These are phyloP conservation scores for Eumeta japonica DNA, from an alignment of 1,140 invertebrate genomes.

Conservation along the genomic window DNA sequence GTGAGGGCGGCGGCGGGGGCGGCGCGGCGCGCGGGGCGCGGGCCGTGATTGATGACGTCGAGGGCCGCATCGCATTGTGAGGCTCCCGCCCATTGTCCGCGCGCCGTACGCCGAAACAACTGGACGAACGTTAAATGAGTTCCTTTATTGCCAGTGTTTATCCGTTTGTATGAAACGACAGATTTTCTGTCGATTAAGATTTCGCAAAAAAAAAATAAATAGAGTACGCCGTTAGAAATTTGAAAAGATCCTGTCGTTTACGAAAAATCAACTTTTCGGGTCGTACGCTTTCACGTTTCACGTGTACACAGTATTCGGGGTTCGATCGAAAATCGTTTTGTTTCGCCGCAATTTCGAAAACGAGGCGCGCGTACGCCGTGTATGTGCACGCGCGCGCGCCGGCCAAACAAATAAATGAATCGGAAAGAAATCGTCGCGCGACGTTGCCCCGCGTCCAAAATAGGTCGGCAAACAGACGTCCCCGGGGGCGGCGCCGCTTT, in stretches of 20 bases:
- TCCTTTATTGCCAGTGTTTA: conserved; percentile 30
- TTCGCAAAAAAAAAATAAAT: too few species aligned
- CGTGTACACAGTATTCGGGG: too few species aligned
- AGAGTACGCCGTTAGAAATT: too few species aligned
- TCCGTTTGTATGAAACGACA: conserved; percentile 10
- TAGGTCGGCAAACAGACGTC: conserved; percentile 50
- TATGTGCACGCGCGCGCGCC: too few species aligned
- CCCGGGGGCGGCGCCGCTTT: conserved; percentile 41
- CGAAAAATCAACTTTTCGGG: too few species aligned
- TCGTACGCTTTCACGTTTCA: too few species aligned
- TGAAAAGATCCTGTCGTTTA: too few species aligned
- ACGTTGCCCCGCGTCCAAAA: too few species aligned
- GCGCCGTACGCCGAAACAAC: conserved; percentile 38
- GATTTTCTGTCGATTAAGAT: conserved; percentile 15
- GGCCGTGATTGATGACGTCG: conserved; percentile 47
- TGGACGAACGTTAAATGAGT: conserved; percentile 31
- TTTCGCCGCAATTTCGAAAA: too few species aligned
- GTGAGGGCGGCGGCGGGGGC: conserved; percentile 6
- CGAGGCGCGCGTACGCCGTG: too few species aligned
- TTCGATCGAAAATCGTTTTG: too few species aligned
- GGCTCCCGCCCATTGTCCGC: conserved; percentile 40
- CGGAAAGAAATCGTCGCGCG: conserved; percentile 46
- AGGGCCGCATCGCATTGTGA: conserved; percentile 39
- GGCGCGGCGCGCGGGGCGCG: conserved; percentile 17
- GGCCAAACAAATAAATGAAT: conserved; percentile 43